Conservation (phyloP, 2,888 invertebrate species). For the Drosophila ezoana region DNA sequence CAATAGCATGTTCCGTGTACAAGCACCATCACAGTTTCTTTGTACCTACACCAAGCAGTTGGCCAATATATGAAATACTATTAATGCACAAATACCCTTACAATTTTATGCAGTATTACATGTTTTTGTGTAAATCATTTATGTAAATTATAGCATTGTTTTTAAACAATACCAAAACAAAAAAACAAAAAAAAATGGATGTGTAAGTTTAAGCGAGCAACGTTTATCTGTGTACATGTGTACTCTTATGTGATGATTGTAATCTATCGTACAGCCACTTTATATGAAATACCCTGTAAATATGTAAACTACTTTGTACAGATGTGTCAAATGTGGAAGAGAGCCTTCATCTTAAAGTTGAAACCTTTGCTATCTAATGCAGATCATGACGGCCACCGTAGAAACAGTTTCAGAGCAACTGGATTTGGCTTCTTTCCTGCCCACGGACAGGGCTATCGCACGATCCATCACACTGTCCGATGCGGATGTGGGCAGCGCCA, state of each 20-base stretch:
- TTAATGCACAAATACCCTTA: slow-evolving; percentile 63
- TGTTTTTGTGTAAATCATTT: slow-evolving; percentile 53
- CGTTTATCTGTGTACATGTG: slow-evolving; percentile 62
- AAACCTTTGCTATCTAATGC: slow-evolving; percentile 55
- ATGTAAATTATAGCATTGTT: slow-evolving; percentile 45
- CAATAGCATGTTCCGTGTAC: slow-evolving; percentile 73
- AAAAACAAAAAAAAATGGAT: slow-evolving; percentile 32
- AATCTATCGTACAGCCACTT: slow-evolving; percentile 45
- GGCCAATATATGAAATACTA: slow-evolving; percentile 45
- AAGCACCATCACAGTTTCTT: slow-evolving; percentile 65
- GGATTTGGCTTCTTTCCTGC: slow-evolving; percentile 94
- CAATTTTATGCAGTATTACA: slow-evolving; percentile 57
- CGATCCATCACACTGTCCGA: slow-evolving; percentile 95
- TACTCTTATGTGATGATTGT: slow-evolving; percentile 65
- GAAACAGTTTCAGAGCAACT: slow-evolving; percentile 96
- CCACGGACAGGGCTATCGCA: slow-evolving; percentile 92
- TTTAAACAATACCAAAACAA: slow-evolving; percentile 20
- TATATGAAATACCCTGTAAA: slow-evolving; percentile 58
- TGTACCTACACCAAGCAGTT: slow-evolving; percentile 25
- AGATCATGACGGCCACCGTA: slow-evolving; percentile 98
- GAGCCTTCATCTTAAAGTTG: slow-evolving; percentile 34
- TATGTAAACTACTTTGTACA: slow-evolving; percentile 45
- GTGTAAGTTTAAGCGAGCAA: slow-evolving; percentile 66
- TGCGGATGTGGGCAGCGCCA: slow-evolving; percentile 92
- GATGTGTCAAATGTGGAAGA: slow-evolving; percentile 23